These are phyloP conservation scores for Monodelphis domestica DNA, from an alignment of 2,797 vertebrate species.

Conservation along the genomic window DNA sequence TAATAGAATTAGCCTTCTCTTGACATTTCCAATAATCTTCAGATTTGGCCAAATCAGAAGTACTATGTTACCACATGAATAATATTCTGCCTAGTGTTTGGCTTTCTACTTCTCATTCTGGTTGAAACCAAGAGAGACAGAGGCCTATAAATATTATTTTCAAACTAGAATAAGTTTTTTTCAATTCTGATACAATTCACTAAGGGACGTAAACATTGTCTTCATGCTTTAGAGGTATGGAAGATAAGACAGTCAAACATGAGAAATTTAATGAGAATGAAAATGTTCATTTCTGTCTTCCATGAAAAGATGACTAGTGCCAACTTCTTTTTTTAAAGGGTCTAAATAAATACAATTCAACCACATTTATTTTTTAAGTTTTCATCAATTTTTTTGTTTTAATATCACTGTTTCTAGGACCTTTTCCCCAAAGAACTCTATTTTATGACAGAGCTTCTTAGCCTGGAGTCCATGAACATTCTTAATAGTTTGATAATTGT, in stretches of 20 bases:
- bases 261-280: not conserved
- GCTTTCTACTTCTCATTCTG: constrained; percentile 28
- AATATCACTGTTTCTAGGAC: not conserved
- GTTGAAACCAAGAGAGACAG: constrained; percentile 11
- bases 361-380: not conserved
- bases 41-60: constrained; percentile 60
- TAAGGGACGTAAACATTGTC: not conserved
- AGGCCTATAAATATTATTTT: constrained; percentile 5
- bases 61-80: constrained; percentile 12
- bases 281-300: not conserved
- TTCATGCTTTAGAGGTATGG: not conserved
- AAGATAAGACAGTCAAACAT: not conserved
- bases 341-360: not conserved
- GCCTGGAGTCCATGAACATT: not conserved
- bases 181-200: not conserved
- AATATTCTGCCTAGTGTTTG: constrained; percentile 18
- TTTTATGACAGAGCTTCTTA: not conserved
- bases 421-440: not conserved
- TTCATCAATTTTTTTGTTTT: not conserved
- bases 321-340: not conserved
- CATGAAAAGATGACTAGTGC: not conserved
- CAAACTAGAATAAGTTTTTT: not conserved
- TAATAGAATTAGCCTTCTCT: constrained; percentile 56
- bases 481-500: not conserved
- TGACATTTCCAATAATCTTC: constrained; percentile 38